These are phyloP conservation scores for Palaemon carinicauda DNA, from an alignment of 1,140 invertebrate species.

Conservation along the genomic window DNA sequence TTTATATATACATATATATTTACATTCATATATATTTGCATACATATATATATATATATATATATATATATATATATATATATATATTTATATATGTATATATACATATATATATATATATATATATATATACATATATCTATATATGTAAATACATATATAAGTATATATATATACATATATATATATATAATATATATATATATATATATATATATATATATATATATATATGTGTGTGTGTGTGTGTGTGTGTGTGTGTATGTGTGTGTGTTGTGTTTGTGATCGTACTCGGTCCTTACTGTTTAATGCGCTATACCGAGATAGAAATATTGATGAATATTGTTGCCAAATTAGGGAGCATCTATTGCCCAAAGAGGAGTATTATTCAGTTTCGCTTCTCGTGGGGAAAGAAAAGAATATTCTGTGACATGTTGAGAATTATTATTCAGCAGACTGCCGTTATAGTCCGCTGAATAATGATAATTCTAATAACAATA, in stretches of 20 bases:
- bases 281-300: too few relatives aligned
- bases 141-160: background rate
- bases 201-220: background rate
- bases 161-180: background rate
- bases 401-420: too few relatives aligned
- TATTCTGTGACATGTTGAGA: too few relatives aligned
- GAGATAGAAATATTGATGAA: too few relatives aligned
- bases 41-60: background rate
- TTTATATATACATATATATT: background rate
- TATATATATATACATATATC: background rate
- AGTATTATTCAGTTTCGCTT: too few relatives aligned
- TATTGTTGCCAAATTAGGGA: too few relatives aligned
- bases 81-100: constrained; percentile 9
- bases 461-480: too few relatives aligned
- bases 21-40: background rate
- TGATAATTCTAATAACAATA: too few relatives aligned
- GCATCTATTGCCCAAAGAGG: too few relatives aligned
- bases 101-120: background rate
- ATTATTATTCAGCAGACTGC: too few relatives aligned
- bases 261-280: background rate
- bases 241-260: background rate
- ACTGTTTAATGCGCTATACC: too few relatives aligned
- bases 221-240: background rate
- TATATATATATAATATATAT: background rate
- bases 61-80: constrained; percentile 17